Evolutionary conservation across 2,888 invertebrate genomes (phyloP).

Genomic region (Macaria notata): DNA sequence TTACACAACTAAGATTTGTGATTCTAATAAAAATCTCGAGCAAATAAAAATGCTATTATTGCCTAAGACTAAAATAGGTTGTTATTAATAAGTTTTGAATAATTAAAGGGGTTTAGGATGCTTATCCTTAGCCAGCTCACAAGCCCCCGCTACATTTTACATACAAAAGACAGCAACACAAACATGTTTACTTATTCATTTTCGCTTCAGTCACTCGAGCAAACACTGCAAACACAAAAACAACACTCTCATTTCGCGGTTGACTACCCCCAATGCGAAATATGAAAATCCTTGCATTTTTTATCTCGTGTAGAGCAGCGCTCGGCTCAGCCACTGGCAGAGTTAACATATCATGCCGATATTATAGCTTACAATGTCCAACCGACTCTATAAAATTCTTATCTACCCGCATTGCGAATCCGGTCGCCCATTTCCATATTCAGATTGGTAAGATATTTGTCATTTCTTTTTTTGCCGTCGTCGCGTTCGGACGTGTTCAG

Average conservation of each 20-base stretch:
- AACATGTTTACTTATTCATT: slow-evolving; percentile 3
- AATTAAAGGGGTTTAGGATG: too few relatives aligned
- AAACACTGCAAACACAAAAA: slow-evolving; percentile 15
- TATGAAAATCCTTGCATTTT: slow-evolving; percentile 22
- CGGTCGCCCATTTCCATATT: slow-evolving; percentile 71
- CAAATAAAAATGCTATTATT: too few relatives aligned
- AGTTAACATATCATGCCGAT: slow-evolving; percentile 54
- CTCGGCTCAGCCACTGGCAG: slow-evolving; percentile 7
- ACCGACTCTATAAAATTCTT: slow-evolving; percentile 66
- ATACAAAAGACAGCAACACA: too few relatives aligned
- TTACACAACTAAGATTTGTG: too few relatives aligned
- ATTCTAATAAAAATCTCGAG: too few relatives aligned
- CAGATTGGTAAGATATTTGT: slow-evolving; percentile 56
- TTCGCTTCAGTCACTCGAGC: slow-evolving; percentile 7
- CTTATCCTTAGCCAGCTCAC: too few relatives aligned
- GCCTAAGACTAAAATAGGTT: too few relatives aligned
- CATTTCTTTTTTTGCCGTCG: slow-evolving; percentile 42
- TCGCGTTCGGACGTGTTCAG: slow-evolving; percentile 43
- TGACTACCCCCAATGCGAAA: slow-evolving; percentile 17
- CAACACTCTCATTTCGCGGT: slow-evolving; percentile 17
- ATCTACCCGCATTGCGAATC: slow-evolving; percentile 74
- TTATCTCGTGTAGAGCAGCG: slow-evolving; percentile 12
- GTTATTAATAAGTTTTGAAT: too few relatives aligned
- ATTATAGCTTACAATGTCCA: slow-evolving; percentile 52
- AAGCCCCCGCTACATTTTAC: too few relatives aligned